phyloP scores from a whole-genome alignment of 2,113 vertebrate species.

The Perca schrenkii region DNA sequence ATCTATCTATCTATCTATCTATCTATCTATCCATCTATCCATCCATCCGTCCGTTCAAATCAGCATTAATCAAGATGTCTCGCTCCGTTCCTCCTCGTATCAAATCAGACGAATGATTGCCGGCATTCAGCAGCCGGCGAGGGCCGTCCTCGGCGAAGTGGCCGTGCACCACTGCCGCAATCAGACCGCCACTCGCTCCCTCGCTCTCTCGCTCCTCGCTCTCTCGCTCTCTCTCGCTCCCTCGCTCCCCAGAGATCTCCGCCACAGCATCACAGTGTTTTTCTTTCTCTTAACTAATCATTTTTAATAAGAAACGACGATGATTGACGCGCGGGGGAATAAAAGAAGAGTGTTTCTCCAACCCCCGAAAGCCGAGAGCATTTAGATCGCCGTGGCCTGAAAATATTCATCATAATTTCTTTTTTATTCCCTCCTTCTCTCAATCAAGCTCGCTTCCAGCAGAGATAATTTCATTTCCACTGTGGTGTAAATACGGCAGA shows the following conservation, averaged over 20 bases:
- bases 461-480: conserved; percentile 56
- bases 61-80: conserved; percentile 94
- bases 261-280: conserved; percentile 65
- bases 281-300: conserved; percentile 85
- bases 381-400: conserved; percentile 31
- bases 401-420: conserved; percentile 34
- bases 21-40: too few relatives aligned
- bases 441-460: conserved; percentile 40
- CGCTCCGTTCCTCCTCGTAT: conserved; percentile 88
- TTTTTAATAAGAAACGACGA: conserved; percentile 88
- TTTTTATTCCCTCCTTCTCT: background rate
- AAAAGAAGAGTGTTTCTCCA: conserved; percentile 12
- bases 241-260: conserved; percentile 60
- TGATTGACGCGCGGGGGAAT: conserved; percentile 53
- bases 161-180: conserved; percentile 61
- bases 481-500: conserved; percentile 62
- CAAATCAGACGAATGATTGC: conserved; percentile 87
- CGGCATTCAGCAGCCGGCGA: conserved; percentile 92
- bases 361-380: conserved; percentile 20
- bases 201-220: conserved; percentile 32
- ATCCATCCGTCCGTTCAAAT: conserved; percentile 85
- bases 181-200: conserved; percentile 59
- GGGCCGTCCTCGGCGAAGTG: conserved; percentile 83
- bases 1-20: too few relatives aligned
- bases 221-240: background rate